A percentile compares a stretch with the other conserved stretches of the same genome.
Conservation (phyloP, 2,888 invertebrate species). For the Sinotaia quadrata region DNA sequence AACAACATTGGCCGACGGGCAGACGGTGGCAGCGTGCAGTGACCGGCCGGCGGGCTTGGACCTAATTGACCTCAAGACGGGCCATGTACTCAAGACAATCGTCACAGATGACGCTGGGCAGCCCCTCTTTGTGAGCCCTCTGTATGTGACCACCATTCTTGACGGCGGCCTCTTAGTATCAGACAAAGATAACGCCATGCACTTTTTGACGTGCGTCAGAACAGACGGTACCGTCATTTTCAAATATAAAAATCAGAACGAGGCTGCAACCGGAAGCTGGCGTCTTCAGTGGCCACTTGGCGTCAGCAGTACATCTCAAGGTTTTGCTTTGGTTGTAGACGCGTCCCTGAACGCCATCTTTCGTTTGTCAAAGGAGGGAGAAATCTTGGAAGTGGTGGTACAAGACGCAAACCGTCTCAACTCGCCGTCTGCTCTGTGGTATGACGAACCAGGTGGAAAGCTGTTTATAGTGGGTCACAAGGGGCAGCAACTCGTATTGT, state of each 20-base stretch:
- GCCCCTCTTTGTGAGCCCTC: conserved; percentile 7
- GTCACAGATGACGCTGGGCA: not conserved
- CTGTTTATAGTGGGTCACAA: conserved; percentile 7
- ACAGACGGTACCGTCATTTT: not conserved
- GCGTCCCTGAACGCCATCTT: conserved; percentile 6
- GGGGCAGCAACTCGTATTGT: conserved; percentile 2
- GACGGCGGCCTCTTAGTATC: not conserved
- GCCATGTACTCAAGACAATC: not conserved
- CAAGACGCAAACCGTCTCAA: not conserved
- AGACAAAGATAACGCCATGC: conserved; percentile 1
- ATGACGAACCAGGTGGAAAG: not conserved
- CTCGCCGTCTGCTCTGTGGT: conserved; percentile 11
- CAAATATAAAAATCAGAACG: not conserved
- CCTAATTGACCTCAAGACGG: not conserved
- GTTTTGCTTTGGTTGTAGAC: not conserved
- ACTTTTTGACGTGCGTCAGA: not conserved
- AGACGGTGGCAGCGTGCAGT: not conserved
- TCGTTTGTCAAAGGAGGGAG: not conserved
- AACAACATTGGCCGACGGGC: not conserved
- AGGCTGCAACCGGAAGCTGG: not conserved
- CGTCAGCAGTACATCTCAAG: not conserved
- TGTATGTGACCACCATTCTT: conserved; percentile 2
- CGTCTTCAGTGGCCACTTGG: conserved; percentile 2
- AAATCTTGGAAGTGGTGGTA: not conserved
- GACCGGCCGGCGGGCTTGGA: conserved; percentile 10